Conservation (phyloP, 2,797 vertebrate genomes). For the Merluccius polli region DNA sequence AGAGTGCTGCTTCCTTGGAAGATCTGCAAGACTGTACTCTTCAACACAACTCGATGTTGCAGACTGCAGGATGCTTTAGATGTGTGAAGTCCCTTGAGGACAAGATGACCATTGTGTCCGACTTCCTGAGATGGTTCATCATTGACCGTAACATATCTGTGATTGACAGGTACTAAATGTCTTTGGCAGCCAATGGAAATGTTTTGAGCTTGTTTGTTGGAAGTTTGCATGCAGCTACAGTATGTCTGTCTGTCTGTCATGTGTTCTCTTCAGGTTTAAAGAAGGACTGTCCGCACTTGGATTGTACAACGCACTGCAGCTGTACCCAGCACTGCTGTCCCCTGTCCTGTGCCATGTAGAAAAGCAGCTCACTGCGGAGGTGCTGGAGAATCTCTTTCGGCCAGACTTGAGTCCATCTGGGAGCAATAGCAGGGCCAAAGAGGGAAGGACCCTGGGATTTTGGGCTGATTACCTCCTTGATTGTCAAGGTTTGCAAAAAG, state of each 20-base stretch:
- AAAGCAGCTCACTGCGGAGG: no score
- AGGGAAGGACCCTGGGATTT: no score
- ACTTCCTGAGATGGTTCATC: not conserved
- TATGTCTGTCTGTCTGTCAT: no score
- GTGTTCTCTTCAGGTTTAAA: no score
- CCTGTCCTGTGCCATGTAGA: not conserved
- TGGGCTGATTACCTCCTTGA: no score
- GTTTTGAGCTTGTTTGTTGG: no score
- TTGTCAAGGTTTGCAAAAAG: no score
- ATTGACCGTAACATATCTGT: not conserved
- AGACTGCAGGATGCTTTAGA: slow-evolving; percentile 1
- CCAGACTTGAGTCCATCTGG: no score
- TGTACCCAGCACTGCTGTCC: not conserved
- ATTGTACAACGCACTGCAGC: not conserved
- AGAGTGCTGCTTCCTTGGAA: slow-evolving; percentile 3
- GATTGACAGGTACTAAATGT: not conserved
- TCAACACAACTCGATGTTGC: slow-evolving; percentile 13
- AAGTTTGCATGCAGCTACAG: no score
- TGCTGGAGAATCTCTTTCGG: no score
- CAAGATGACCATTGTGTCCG: not conserved
- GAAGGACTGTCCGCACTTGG: not conserved
- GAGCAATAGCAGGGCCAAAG: no score
- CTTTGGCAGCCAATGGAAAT: no score
- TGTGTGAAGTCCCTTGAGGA: not conserved
- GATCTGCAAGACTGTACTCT: slow-evolving; percentile 9